Evolutionary conservation across 1,140 invertebrate species (phyloP).

Genomic region (Propsilocerus akamusi): DNA sequence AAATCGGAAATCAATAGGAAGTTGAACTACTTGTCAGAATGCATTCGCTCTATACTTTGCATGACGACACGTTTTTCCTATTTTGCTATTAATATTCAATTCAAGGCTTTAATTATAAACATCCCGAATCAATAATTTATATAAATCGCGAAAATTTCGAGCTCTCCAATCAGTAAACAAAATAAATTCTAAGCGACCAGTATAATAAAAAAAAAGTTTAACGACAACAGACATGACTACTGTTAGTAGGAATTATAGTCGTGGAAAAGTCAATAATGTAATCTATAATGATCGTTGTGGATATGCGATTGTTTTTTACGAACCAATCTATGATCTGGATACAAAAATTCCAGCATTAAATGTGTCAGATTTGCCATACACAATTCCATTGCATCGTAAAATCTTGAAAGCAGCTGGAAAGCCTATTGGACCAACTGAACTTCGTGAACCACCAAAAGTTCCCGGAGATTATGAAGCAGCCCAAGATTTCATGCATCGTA

Average conservation of each 20-base stretch:
- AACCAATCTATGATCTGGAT: not conserved
- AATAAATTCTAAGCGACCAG: no score
- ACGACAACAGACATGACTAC: no score
- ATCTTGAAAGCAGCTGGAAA: not conserved
- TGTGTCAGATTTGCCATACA: not conserved
- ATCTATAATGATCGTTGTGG: not conserved
- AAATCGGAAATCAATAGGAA: no score
- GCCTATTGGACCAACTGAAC: not conserved
- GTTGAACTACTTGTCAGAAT: no score
- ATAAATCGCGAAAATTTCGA: no score
- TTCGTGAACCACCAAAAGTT: not conserved
- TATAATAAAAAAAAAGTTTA: not conserved
- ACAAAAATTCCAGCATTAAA: not conserved
- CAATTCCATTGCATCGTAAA: not conserved
- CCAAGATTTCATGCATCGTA: not conserved
- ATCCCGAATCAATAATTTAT: no score
- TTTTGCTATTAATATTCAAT: no score
- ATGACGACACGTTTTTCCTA: no score
- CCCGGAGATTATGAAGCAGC: not conserved
- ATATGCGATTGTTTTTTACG: constrained; percentile 1
- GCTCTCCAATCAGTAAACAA: not conserved
- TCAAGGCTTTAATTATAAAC: no score
- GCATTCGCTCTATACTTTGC: no score
- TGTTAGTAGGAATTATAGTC: not conserved
- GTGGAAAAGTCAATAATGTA: not conserved